These are phyloP conservation scores for Erannis defoliaria DNA, from an alignment of 2,888 invertebrate genomes.

Conservation along the genomic window DNA sequence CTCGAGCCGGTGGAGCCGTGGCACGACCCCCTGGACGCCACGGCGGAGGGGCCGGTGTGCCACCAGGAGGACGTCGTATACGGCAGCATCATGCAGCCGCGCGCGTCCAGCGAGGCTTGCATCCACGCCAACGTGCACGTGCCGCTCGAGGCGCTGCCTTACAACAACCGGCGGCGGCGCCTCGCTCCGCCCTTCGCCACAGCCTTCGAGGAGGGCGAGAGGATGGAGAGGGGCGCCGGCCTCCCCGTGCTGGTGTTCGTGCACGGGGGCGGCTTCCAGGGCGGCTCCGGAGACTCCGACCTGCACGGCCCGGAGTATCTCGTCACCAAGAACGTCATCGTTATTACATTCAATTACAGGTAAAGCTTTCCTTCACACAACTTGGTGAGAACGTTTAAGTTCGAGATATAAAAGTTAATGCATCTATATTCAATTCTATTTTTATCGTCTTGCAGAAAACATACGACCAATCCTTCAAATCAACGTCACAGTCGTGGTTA, in stretches of 20 bases:
- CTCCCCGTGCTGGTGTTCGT: slow-evolving; percentile 76
- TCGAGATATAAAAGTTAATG: not conserved
- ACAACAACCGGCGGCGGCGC: slow-evolving; percentile 15
- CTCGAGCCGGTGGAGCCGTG: slow-evolving; percentile 83
- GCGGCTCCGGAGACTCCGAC: slow-evolving; percentile 75
- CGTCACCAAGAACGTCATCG: slow-evolving; percentile 68
- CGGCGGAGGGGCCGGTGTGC: slow-evolving; percentile 86
- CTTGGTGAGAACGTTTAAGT: not conserved
- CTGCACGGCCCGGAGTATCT: slow-evolving; percentile 76
- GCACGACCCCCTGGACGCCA: slow-evolving; percentile 82
- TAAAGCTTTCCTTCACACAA: slow-evolving; percentile 41
- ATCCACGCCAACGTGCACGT: slow-evolving; percentile 76
- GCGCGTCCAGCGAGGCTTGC: slow-evolving; percentile 69
- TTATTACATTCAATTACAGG: slow-evolving; percentile 82
- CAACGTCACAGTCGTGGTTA: slow-evolving; percentile 19
- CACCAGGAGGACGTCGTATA: slow-evolving; percentile 85
- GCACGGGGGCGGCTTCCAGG: slow-evolving; percentile 79
- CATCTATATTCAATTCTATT: not conserved
- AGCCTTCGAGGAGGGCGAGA: not conserved
- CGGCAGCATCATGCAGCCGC: slow-evolving; percentile 58
- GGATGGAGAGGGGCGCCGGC: slow-evolving; percentile 30
- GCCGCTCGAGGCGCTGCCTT: slow-evolving; percentile 59
- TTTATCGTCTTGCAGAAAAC: not conserved
- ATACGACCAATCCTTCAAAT: slow-evolving; percentile 4
- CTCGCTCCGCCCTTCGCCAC: slow-evolving; percentile 14